Evolutionary conservation across 1,140 invertebrate species (phyloP).

Genomic region (Nylanderia fulva): DNA sequence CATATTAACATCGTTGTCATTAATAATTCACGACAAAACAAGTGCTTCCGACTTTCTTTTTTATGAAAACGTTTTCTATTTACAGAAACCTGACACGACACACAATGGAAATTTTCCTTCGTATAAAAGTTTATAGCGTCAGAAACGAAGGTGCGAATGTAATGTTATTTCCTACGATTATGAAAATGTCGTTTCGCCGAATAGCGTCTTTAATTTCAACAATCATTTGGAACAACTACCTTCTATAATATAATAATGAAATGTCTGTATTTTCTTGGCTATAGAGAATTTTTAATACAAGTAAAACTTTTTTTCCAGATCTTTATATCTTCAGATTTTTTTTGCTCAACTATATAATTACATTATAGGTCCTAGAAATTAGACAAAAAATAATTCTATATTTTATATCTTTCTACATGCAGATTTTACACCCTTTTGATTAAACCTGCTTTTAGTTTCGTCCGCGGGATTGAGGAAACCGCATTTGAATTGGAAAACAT

Average conservation of each 20-base stretch:
- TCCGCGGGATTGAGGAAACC: background rate
- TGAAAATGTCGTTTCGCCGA: background rate
- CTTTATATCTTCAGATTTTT: background rate
- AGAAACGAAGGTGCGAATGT: conserved; percentile 32
- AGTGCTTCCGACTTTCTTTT: background rate
- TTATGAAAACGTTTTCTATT: conserved; percentile 1
- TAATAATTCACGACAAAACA: conserved; percentile 5
- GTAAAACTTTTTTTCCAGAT: too few relatives aligned
- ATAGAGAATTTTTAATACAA: background rate
- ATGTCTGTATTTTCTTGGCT: background rate
- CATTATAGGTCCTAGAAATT: background rate
- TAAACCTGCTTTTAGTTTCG: conserved; percentile 24
- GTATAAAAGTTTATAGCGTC: conserved; percentile 48
- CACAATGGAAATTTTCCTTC: conserved; percentile 11
- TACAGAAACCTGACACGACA: background rate
- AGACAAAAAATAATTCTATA: too few relatives aligned
- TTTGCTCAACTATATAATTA: conserved; percentile 2
- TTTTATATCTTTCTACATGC: background rate
- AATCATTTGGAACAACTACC: background rate
- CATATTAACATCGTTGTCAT: background rate
- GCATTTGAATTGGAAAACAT: conserved; percentile 34
- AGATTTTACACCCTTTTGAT: conserved; percentile 17
- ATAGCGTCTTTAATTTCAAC: background rate
- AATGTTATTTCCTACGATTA: conserved; percentile 21
- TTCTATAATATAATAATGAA: background rate